A percentile compares a stretch with the other conserved stretches of the same genome.
Conservation (phyloP, 2,113 vertebrate species). For the Sceloporus tristichus region DNA sequence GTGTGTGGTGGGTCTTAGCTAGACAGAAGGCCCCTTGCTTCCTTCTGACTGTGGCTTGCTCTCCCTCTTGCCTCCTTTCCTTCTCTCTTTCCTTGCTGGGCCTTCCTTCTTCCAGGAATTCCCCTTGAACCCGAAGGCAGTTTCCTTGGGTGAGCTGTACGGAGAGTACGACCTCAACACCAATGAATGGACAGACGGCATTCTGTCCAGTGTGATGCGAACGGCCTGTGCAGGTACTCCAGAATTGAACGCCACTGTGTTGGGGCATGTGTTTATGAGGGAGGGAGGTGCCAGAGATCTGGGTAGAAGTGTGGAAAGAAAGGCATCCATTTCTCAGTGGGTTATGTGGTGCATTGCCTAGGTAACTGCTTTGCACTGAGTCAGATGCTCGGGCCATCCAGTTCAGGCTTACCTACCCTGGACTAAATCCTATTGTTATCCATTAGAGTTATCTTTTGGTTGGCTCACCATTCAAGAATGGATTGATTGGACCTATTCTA, state of each 20-base stretch:
- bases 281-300: no score
- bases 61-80: not conserved
- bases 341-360: no score
- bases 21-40: not conserved
- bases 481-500: no score
- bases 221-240: conserved; percentile 85
- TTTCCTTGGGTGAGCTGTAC: conserved; percentile 90
- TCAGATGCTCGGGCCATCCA: no score
- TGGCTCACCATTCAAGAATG: no score
- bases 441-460: no score
- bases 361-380: no score
- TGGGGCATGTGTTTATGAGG: not conserved
- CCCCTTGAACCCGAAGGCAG: conserved; percentile 89
- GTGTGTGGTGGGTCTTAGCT: not conserved
- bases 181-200: conserved; percentile 88
- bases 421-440: no score
- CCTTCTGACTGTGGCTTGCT: not conserved
- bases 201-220: conserved; percentile 89
- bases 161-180: conserved; percentile 88
- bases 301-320: no score
- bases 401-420: no score
- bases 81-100: not conserved
- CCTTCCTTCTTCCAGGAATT: conserved; percentile 76
- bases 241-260: not conserved
- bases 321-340: no score